phyloP scores from a whole-genome alignment of 2,113 vertebrate genomes.

The Macheiramphus alcinus region DNA sequence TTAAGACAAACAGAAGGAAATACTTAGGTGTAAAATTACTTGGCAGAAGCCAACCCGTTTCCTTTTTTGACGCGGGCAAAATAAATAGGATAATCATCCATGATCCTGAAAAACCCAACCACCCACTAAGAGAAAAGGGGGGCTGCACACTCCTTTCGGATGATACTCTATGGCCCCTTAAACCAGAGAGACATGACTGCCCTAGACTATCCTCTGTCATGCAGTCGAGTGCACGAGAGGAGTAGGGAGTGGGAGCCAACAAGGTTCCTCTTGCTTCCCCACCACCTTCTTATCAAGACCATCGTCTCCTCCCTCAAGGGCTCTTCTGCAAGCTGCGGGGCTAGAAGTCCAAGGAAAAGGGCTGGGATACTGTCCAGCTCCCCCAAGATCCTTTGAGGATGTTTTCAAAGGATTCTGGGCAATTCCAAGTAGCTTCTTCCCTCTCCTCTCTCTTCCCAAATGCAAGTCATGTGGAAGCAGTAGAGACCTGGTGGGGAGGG shows the following conservation, averaged over 20 bases:
- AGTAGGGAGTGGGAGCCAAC: not conserved
- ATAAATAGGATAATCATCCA: slow-evolving; percentile 22
- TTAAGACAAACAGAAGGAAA: slow-evolving; percentile 67
- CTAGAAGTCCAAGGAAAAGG: not conserved
- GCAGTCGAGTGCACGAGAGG: fast-evolving
- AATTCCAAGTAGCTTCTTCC: not conserved
- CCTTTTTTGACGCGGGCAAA: slow-evolving; percentile 40
- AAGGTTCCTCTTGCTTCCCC: not conserved
- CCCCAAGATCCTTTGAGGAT: not conserved
- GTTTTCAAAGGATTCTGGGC: not conserved
- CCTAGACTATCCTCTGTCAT: not conserved
- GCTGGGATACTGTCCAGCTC: not conserved
- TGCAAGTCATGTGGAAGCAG: not conserved
- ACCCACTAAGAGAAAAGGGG: slow-evolving; percentile 4
- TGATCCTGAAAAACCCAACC: slow-evolving; percentile 29
- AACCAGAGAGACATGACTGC: not conserved
- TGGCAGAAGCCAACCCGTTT: slow-evolving; percentile 15
- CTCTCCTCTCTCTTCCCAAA: not conserved
- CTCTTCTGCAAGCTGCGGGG: not conserved
- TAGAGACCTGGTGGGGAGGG: not conserved
- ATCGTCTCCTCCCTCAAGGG: not conserved
- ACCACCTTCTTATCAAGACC: not conserved
- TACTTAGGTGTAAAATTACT: slow-evolving; percentile 63
- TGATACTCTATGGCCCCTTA: not conserved
- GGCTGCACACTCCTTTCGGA: fast-evolving